phyloP scores from a whole-genome alignment of 2,797 vertebrate species.

The Periophthalmus magnuspinnatus region DNA sequence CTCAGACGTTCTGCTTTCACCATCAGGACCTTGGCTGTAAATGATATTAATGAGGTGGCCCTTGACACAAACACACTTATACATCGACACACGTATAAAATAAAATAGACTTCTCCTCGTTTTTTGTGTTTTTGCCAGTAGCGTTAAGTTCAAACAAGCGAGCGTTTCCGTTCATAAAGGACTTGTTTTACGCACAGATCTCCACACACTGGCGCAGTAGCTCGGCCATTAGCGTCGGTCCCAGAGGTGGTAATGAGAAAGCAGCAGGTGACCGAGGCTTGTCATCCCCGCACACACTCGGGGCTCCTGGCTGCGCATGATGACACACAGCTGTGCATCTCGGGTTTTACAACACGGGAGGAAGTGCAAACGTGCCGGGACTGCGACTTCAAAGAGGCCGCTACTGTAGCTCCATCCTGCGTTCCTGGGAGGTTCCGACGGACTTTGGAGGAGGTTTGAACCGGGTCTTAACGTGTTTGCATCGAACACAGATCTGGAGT shows the following conservation, averaged over 20 bases:
- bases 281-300: slow-evolving; percentile 40
- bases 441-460: not conserved
- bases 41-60: slow-evolving; percentile 37
- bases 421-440: not conserved
- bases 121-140: slow-evolving; percentile 47
- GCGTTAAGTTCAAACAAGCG: slow-evolving; percentile 66
- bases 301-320: slow-evolving; percentile 64
- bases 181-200: slow-evolving; percentile 31
- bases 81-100: slow-evolving; percentile 19
- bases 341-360: slow-evolving; percentile 57
- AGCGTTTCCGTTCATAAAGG: slow-evolving; percentile 66
- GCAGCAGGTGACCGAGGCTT: slow-evolving; percentile 56
- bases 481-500: not conserved
- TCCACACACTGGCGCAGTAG: slow-evolving; percentile 22
- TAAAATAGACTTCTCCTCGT: slow-evolving; percentile 18
- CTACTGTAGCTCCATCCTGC: slow-evolving; percentile 35
- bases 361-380: slow-evolving; percentile 59
- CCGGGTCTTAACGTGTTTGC: not conserved
- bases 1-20: slow-evolving; percentile 31
- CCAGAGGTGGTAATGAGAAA: slow-evolving; percentile 67
- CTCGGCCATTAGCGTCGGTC: slow-evolving; percentile 45
- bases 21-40: slow-evolving; percentile 36
- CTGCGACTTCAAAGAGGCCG: slow-evolving; percentile 55
- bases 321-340: slow-evolving; percentile 69
- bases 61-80: slow-evolving; percentile 9